phyloP scores from a whole-genome alignment of 2,797 vertebrate genomes.

The Sebastiscus albofasciatus region DNA sequence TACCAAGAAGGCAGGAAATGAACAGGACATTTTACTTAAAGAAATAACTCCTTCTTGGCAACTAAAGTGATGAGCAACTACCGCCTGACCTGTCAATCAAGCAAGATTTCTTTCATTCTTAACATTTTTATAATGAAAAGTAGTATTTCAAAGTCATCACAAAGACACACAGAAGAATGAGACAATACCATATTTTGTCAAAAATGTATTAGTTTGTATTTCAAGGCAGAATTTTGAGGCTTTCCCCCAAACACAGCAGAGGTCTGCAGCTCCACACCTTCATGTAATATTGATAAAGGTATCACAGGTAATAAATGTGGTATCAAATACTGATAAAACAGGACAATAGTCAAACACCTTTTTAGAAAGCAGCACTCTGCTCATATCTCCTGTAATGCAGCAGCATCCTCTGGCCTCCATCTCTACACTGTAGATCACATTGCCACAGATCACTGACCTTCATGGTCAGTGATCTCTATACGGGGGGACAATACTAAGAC shows the following conservation, averaged over 20 bases:
- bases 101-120: background rate
- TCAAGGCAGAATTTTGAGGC: background rate
- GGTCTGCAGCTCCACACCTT: background rate
- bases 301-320: background rate
- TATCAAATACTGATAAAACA: background rate
- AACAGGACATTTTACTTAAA: background rate
- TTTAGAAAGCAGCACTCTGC: background rate
- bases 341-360: background rate
- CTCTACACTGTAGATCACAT: slow-evolving; percentile 27
- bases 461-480: slow-evolving; percentile 17
- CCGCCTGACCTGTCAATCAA: background rate
- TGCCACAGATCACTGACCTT: slow-evolving; percentile 41
- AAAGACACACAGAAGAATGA: background rate
- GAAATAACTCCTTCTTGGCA: background rate
- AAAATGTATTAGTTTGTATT: background rate
- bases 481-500: slow-evolving; percentile 8
- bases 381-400: slow-evolving; percentile 5
- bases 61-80: background rate
- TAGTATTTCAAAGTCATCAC: background rate
- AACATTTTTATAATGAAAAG: background rate
- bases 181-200: too few species aligned
- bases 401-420: background rate
- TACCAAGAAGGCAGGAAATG: background rate
- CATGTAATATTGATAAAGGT: slow-evolving; percentile 3
- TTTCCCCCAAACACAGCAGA: background rate